A percentile compares a stretch with the other conserved stretches of the same genome.
phyloP scores from a whole-genome alignment of 2,888 invertebrate species.

The Meghimatium bilineatum region DNA sequence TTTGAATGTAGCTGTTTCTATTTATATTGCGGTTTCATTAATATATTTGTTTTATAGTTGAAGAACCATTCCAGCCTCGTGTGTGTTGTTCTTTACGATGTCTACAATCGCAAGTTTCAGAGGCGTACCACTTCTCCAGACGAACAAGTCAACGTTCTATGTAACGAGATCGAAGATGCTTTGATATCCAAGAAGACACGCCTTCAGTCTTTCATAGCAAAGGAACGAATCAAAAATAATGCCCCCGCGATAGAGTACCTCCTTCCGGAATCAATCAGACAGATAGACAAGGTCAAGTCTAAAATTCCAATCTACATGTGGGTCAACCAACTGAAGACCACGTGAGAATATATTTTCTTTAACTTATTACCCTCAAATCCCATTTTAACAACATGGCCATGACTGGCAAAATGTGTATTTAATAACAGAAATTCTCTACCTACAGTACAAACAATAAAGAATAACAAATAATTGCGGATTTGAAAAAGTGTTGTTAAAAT shows the following conservation, averaged over 20 bases:
- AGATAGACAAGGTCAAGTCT: constrained; percentile 64
- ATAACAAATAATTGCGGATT: too few relatives aligned
- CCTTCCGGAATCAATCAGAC: constrained; percentile 71
- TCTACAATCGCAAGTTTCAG: constrained; percentile 74
- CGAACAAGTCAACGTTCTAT: constrained; percentile 54
- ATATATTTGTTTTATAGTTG: neutral
- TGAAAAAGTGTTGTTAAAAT: too few relatives aligned
- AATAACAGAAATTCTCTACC: too few relatives aligned
- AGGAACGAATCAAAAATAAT: constrained; percentile 69
- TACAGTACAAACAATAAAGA: too few relatives aligned
- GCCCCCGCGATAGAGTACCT: constrained; percentile 71
- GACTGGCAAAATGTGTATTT: too few relatives aligned
- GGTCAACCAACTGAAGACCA: constrained; percentile 73
- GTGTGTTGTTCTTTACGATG: constrained; percentile 74
- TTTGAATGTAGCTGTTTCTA: too few relatives aligned
- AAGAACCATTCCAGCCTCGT: constrained; percentile 64
- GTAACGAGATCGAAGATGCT: constrained; percentile 69
- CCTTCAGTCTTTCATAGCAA: constrained; percentile 73
- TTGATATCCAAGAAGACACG: constrained; percentile 69
- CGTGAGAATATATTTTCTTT: constrained; percentile 57
- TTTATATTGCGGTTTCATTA: too few relatives aligned
- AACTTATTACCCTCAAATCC: too few relatives aligned
- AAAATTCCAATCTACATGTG: constrained; percentile 71
- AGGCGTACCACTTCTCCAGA: constrained; percentile 56
- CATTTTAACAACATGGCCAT: too few relatives aligned